phyloP scores from a whole-genome alignment of 2,888 invertebrate species.

The Odontothrips loti region DNA sequence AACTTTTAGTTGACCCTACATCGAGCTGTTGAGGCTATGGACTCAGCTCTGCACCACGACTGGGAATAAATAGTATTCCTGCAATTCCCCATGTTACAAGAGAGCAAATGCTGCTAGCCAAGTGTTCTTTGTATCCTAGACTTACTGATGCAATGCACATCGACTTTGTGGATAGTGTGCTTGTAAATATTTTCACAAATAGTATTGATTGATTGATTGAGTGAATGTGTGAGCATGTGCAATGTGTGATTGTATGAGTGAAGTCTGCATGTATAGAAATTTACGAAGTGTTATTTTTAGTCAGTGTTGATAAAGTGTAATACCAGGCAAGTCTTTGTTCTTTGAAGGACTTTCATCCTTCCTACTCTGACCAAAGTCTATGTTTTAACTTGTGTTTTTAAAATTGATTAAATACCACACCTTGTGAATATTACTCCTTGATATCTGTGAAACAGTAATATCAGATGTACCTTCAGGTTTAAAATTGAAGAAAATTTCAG shows the following conservation, averaged over 20 bases:
- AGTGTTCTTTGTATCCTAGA: not conserved
- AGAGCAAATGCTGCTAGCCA: not conserved
- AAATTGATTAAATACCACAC: not conserved
- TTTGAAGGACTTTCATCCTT: not conserved
- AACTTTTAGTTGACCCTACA: too few relatives aligned
- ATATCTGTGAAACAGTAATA: constrained; percentile 11
- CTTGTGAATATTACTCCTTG: not conserved
- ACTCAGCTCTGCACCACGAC: too few relatives aligned
- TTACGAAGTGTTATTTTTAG: not conserved
- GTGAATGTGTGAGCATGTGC: not conserved
- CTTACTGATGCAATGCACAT: constrained; percentile 6
- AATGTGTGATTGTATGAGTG: not conserved
- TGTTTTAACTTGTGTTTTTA: not conserved
- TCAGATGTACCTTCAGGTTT: not conserved
- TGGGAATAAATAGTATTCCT: too few relatives aligned
- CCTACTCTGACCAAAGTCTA: constrained; percentile 14
- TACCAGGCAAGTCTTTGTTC: not conserved
- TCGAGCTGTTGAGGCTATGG: too few relatives aligned
- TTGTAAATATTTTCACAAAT: constrained; percentile 11
- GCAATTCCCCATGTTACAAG: too few relatives aligned
- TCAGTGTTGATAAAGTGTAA: not conserved
- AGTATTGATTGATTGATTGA: not conserved
- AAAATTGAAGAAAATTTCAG: not conserved
- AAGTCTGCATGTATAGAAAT: not conserved
- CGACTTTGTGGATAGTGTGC: not conserved